These are phyloP conservation scores for Drosophila trichaetosa DNA, from an alignment of 2,888 invertebrate species.

Conservation along the genomic window DNA sequence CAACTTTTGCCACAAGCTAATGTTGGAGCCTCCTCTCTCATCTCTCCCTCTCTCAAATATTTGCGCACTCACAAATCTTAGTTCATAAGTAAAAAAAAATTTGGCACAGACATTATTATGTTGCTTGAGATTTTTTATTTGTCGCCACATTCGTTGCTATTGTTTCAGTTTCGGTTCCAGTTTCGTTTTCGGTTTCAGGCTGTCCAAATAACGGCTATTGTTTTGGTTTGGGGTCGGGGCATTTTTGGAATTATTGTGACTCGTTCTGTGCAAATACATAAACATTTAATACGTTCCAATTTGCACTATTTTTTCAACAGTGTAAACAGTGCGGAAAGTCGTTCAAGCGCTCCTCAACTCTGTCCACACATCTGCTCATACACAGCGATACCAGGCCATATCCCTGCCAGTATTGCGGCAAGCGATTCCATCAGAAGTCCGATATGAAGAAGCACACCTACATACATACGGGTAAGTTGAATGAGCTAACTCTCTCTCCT, in stretches of 20 bases:
- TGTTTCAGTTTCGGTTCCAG: conserved; percentile 11
- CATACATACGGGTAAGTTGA: conserved; percentile 93
- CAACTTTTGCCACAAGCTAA: conserved; percentile 10
- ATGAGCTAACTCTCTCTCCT: conserved; percentile 10
- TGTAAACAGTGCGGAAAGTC: conserved; percentile 99
- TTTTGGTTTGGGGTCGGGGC: conserved; percentile 1
- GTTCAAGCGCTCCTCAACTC: conserved; percentile 97
- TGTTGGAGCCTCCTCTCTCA: not conserved
- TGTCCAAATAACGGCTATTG: conserved; percentile 53
- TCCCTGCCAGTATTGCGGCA: conserved; percentile 97
- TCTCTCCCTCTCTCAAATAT: conserved; percentile 58
- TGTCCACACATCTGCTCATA: conserved; percentile 98
- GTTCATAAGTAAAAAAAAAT: conserved; percentile 60
- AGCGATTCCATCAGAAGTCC: conserved; percentile 85
- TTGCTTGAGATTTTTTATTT: conserved; percentile 71
- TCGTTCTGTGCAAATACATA: conserved; percentile 32
- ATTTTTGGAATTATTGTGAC: conserved; percentile 22
- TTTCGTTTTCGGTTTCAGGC: conserved; percentile 34
- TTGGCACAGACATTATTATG: conserved; percentile 60
- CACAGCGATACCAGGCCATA: conserved; percentile 99
- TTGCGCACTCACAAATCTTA: conserved; percentile 76
- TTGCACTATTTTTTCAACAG: conserved; percentile 70
- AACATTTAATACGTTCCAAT: conserved; percentile 36
- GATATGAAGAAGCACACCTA: conserved; percentile 99
- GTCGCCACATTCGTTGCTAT: conserved; percentile 29